Base-by-base conservation (phyloP, 2,797 vertebrate species). In the Fringilla coelebs region DNA sequence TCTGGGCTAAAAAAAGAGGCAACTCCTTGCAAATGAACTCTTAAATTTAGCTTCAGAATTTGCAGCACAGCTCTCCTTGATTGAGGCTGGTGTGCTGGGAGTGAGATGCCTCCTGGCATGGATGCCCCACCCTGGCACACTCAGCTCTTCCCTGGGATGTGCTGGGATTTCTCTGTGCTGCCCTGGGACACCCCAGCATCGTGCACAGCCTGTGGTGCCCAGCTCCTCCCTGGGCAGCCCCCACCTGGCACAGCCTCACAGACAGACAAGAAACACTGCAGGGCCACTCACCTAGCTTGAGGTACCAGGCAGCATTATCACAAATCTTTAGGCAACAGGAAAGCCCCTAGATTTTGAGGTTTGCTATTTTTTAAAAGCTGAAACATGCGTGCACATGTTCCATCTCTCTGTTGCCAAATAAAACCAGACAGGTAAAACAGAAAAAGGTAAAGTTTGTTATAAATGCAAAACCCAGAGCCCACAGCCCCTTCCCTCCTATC, bases 21-120 rank as follows among this genome's bases (percentile, higher is more conserved):
- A 48, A 65, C 46, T 77, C 54, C 81, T 80, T 22, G 5, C 29
- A 92, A 95, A 80, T 6, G 34, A 43, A 26, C 32, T 38, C 75
- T 48, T 85, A 93, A 95, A 81, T 94, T 93, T 89, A 96, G 87
- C 46, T 89, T 61, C 28, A 26, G 46, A 85, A 68, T n/a, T 72
- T 10, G 26, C 89, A 85, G 72, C 72, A 90, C 80, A 94, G 17
- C 29, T 62, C 48, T 31, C 8, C 38, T 52, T 87, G 70, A 88
- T 11, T 31, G 41, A 81, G 2, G 17, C 21, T 77, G 40, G 10
- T 34, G 17, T 67, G 31, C 61, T 49, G 26, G 46, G 25, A 65
- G 5, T 0, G 0, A 92, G 61, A 45, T n/a, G 17, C 22, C 32
- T 74, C 46, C 68, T 28, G 20, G 16, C 20, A 57, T 7, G 7